These are phyloP conservation scores for Cyanoderma ruficeps DNA, from an alignment of 2,113 vertebrate species.

Conservation along the genomic window DNA sequence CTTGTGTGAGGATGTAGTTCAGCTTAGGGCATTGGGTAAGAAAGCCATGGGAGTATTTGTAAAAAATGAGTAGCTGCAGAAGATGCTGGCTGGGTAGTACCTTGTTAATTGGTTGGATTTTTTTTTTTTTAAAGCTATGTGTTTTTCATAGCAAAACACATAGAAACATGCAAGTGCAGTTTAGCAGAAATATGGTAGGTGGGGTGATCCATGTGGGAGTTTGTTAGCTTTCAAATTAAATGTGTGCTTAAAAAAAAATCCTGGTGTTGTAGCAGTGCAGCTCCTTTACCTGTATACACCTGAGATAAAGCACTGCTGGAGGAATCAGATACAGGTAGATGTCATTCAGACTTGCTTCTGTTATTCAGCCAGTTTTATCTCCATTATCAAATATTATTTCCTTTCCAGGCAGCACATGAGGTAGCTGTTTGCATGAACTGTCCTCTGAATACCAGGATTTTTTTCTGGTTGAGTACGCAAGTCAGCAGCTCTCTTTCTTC, in stretches of 20 bases:
- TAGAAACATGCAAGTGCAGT: fast-evolving
- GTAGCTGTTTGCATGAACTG: neutral
- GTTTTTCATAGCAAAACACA: neutral
- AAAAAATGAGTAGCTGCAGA: neutral
- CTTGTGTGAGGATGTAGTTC: neutral
- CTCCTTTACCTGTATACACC: neutral
- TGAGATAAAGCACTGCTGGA: neutral
- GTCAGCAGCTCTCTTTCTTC: neutral
- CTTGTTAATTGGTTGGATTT: neutral
- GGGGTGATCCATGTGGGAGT: neutral
- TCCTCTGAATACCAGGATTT: neutral
- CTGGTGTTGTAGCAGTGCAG: neutral
- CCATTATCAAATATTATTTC: neutral
- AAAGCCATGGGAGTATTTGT: neutral
- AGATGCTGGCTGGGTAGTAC: neutral
- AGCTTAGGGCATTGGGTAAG: neutral
- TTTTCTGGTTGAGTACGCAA: neutral
- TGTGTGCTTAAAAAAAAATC: neutral
- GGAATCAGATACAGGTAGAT: neutral
- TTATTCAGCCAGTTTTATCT: neutral
- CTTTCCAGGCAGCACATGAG: neutral
- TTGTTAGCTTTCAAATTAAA: neutral
- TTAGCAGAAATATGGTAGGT: neutral
- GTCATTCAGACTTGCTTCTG: neutral
- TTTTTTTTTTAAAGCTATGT: neutral